Evolutionary conservation across 1,140 invertebrate genomes (phyloP).

Genomic region (Micrasema longulum): DNA sequence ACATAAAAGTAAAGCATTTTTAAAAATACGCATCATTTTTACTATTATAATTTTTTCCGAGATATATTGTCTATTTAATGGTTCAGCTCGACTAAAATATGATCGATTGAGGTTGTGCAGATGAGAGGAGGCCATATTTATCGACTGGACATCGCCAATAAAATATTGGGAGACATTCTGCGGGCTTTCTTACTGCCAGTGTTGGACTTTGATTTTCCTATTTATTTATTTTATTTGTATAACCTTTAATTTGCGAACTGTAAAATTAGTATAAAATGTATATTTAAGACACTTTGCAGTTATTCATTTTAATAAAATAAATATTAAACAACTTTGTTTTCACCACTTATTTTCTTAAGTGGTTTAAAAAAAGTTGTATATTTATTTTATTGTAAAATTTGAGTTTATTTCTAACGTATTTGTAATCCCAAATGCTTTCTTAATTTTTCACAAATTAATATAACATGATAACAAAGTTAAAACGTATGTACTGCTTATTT

Average conservation of each 20-base stretch:
- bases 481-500: too few relatives aligned
- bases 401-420: too few relatives aligned
- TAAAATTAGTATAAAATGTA: background rate
- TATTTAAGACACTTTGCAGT: background rate
- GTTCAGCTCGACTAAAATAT: background rate
- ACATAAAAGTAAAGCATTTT: background rate
- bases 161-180: conserved; percentile 51
- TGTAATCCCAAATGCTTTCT: too few relatives aligned
- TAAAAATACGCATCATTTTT: background rate
- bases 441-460: too few relatives aligned
- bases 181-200: conserved; percentile 39
- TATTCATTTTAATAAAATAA: background rate
- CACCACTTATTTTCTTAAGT: too few relatives aligned
- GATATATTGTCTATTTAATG: background rate
- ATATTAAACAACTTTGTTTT: background rate
- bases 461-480: too few relatives aligned
- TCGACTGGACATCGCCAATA: conserved; percentile 53
- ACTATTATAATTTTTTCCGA: background rate
- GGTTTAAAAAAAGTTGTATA: too few relatives aligned
- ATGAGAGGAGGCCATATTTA: conserved; percentile 43
- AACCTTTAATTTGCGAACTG: background rate
- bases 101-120: conserved; percentile 14
- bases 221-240: background rate
- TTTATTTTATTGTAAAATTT: too few relatives aligned
- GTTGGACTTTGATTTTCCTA: background rate